Percentiles rank a stretch among this genome's conserved stretches.
These are phyloP conservation scores for Cladopsammia gracilis DNA, from an alignment of 64 coral and sea anemone species.

Conservation along the genomic window DNA sequence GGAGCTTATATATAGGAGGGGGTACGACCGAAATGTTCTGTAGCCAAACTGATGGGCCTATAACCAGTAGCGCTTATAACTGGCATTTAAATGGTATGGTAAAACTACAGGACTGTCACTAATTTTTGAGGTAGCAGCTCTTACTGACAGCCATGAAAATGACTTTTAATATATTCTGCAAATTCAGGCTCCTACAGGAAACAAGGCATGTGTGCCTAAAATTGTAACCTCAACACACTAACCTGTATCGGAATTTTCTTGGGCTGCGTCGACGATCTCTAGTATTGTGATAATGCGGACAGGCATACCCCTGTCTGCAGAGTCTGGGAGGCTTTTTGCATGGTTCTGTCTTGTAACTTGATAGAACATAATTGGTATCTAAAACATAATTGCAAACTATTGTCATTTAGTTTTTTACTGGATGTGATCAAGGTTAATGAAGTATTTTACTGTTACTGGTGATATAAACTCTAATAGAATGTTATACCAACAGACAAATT, in stretches of 20 bases:
- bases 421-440: background rate
- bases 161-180: no score
- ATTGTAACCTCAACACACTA: background rate
- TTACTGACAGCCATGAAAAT: background rate
- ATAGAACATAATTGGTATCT: constrained; percentile 99
- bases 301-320: constrained; percentile 98
- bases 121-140: no score
- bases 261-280: constrained; percentile 98
- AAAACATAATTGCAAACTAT: background rate
- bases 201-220: no score
- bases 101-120: no score
- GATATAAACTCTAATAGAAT: constrained; percentile 6
- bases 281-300: constrained; percentile 98
- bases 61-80: no score
- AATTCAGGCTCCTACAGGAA: no score
- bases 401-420: background rate
- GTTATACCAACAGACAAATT: constrained; percentile 4
- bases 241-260: constrained; percentile 99
- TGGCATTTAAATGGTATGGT: no score
- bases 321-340: constrained; percentile 98
- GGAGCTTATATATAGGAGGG: no score
- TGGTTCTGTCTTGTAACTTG: constrained; percentile 98
- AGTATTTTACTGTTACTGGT: background rate
- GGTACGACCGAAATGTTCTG: no score
- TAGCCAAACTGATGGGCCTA: no score